Evolutionary conservation across 2,113 vertebrate genomes (phyloP).

Genomic region (Dermatemys mawii): DNA sequence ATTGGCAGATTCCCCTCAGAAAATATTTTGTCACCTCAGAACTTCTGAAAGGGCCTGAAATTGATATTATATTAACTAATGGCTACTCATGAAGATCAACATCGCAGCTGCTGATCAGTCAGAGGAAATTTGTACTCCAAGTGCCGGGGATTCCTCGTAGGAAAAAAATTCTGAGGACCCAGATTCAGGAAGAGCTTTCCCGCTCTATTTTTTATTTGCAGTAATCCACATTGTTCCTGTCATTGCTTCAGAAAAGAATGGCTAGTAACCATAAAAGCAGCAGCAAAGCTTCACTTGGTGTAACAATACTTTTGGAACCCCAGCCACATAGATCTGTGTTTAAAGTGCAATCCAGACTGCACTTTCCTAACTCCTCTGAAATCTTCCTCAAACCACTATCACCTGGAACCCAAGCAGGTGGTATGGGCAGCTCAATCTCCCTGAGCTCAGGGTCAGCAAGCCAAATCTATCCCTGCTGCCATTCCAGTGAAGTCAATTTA

Average conservation of each 20-base stretch:
- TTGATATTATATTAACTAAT: not conserved
- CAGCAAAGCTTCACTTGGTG: not conserved
- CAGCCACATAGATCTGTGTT: not conserved
- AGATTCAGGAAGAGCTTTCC: not conserved
- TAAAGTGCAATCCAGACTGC: not conserved
- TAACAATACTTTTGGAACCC: not conserved
- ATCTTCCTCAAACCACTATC: conserved; percentile 25
- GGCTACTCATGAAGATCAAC: not conserved
- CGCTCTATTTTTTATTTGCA: conserved; percentile 1
- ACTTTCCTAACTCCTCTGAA: not conserved
- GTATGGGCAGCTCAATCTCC: not conserved
- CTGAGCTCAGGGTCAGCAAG: not conserved
- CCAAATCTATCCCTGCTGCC: not conserved
- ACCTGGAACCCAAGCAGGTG: not conserved
- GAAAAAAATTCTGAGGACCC: not conserved
- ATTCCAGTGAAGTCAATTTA: not conserved
- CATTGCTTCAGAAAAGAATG: not conserved
- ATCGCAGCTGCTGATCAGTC: conserved; percentile 12
- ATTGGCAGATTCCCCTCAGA: not conserved
- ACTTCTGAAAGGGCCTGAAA: not conserved
- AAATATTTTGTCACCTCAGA: not conserved
- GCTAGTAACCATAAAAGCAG: not conserved
- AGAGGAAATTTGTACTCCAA: not conserved
- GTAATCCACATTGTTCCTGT: not conserved
- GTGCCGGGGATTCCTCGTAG: not conserved